Evolutionary conservation across 2,113 vertebrate genomes (phyloP).

Genomic region (Psettodes erumei): DNA sequence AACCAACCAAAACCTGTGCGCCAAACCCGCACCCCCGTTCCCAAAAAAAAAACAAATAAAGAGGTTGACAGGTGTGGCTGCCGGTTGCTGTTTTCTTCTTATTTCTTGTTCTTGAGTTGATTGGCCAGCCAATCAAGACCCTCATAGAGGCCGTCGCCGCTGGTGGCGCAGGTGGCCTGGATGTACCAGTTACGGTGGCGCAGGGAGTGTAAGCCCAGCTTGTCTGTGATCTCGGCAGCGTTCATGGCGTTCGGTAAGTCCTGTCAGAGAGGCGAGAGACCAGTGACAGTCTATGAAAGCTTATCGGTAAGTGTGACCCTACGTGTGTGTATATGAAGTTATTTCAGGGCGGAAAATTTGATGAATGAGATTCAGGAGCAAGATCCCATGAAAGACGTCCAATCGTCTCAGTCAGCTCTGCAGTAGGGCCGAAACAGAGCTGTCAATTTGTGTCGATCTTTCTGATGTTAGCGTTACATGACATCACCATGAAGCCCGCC

Average conservation of each 20-base stretch:
- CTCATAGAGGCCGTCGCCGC: slow-evolving; percentile 94
- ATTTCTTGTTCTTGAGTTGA: slow-evolving; percentile 99
- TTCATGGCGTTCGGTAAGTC: slow-evolving; percentile 99
- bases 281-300: not conserved
- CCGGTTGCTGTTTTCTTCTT: slow-evolving; percentile 63
- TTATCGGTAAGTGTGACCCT: not conserved
- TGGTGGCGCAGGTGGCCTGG: slow-evolving; percentile 98
- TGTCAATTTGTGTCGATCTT: too few species aligned
- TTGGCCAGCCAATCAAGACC: slow-evolving; percentile 99
- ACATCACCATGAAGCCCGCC: too few species aligned
- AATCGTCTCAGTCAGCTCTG: too few species aligned
- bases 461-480: too few species aligned
- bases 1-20: slow-evolving; percentile 36
- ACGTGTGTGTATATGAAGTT: too few species aligned
- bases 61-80: slow-evolving; percentile 34
- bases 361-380: too few species aligned
- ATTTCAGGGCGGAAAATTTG: too few species aligned
- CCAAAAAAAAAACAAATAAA: slow-evolving; percentile 55
- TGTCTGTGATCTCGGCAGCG: slow-evolving; percentile 97
- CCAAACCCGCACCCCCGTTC: slow-evolving; percentile 40
- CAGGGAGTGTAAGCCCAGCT: slow-evolving; percentile 95
- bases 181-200: slow-evolving; percentile 99
- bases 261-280: slow-evolving; percentile 71
- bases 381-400: too few species aligned
- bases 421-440: too few species aligned